These are phyloP conservation scores for Macroramphosus scolopax DNA, from an alignment of 2,797 vertebrate genomes.

Conservation along the genomic window DNA sequence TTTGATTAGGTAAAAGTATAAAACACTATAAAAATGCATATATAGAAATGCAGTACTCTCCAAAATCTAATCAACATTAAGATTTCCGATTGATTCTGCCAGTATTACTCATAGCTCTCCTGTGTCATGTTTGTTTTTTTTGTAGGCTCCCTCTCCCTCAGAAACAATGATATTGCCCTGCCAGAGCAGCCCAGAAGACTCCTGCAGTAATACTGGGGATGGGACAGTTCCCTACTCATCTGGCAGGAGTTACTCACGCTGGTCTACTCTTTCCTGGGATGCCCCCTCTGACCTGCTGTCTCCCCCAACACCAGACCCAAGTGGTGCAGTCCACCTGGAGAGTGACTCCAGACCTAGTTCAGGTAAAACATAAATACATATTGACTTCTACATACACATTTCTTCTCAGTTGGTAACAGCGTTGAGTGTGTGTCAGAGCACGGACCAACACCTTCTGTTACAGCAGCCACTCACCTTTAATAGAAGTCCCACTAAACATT, in stretches of 20 bases:
- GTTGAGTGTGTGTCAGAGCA: conserved; percentile 1
- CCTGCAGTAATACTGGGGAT: conserved; percentile 46
- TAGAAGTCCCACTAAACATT: conserved; percentile 66
- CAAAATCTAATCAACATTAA: too few species aligned
- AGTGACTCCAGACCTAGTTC: conserved; percentile 86
- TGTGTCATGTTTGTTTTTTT: conserved; percentile 5
- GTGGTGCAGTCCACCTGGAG: conserved; percentile 64
- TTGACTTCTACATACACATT: background rate
- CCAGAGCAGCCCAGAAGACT: conserved; percentile 61
- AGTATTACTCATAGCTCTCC: too few species aligned
- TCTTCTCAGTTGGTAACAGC: background rate
- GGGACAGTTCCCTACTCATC: conserved; percentile 40
- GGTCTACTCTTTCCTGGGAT: conserved; percentile 83
- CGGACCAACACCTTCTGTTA: background rate
- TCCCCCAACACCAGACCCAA: conserved; percentile 73
- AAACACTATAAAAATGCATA: too few species aligned
- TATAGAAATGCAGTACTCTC: too few species aligned
- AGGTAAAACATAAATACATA: conserved; percentile 66
- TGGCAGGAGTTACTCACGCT: conserved; percentile 68
- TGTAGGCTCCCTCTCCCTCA: conserved; percentile 66
- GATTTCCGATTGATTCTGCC: too few species aligned
- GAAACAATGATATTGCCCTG: conserved; percentile 48
- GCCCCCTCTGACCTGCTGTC: conserved; percentile 78
- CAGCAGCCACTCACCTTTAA: conserved; percentile 26
- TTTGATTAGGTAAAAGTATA: too few species aligned